Evolutionary conservation across 53 echinoderm and acorn worm genomes (phyloP).

Genomic region (Arbacia lixula): DNA sequence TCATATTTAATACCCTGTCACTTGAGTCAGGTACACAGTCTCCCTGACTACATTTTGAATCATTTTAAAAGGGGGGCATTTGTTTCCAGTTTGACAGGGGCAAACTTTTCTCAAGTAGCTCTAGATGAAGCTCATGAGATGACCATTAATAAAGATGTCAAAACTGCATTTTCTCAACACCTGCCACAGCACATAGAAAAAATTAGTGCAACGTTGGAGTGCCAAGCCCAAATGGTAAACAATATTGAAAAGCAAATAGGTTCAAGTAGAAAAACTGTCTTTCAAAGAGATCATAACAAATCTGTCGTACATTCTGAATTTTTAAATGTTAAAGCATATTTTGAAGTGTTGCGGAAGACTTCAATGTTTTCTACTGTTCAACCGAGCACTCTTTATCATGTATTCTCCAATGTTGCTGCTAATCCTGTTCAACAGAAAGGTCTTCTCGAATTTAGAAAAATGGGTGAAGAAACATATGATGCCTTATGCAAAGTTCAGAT

Average conservation of each 20-base stretch:
- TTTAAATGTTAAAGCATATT: conserved; percentile 51
- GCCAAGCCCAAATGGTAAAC: conserved; percentile 39
- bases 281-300: conserved; percentile 52
- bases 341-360: conserved; percentile 36
- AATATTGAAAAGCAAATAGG: conserved; percentile 53
- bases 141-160: conserved; percentile 68
- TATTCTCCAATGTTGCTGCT: conserved; percentile 46
- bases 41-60: too few species aligned
- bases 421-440: conserved; percentile 46
- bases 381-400: conserved; percentile 9
- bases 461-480: conserved; percentile 52
- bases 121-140: conserved; percentile 72
- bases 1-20: too few species aligned
- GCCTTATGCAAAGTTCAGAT: conserved; percentile 45
- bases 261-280: background rate
- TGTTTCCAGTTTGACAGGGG: conserved; percentile 40
- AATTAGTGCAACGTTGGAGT: conserved; percentile 43
- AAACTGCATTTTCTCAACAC: conserved; percentile 39
- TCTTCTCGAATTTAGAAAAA: conserved; percentile 48
- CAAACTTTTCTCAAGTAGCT: conserved; percentile 56
- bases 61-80: conserved; percentile 48
- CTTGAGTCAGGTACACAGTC: too few species aligned
- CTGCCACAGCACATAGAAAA: conserved; percentile 42
- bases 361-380: conserved; percentile 37
- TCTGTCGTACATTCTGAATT: conserved; percentile 57